Evolutionary conservation across 1,140 invertebrate species (phyloP), one percentile per base, ranked within the genome.

Genomic region (Neodiprion virginianus): DNA sequence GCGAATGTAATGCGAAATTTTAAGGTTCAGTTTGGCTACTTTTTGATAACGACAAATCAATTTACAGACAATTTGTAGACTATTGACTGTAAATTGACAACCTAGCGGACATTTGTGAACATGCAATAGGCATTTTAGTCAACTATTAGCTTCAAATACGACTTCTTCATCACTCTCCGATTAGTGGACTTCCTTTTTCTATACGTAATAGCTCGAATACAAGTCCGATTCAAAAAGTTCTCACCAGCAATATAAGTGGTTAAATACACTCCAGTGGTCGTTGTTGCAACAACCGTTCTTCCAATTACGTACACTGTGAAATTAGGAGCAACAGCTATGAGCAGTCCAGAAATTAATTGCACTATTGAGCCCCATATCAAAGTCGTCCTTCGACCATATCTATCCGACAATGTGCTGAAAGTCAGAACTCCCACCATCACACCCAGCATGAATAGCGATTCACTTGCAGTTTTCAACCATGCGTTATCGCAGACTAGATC

Each of bases 371-470:
- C 92, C 73, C 93, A 83, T 80, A 95, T 93, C 83, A 96, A 93
- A 78, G 93, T 93, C 71, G 91, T 90, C 85, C 92, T 93, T 17
- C 95, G 89, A 66, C 95, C 95, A 85, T 89, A 93, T 81, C 93
- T 95, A 84, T 97, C 96, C 1, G 95, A 94, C 70, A 96, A 85
- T 76, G 93, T 91, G 12, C 95, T 95, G 82, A 96, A 94, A 49
- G 94, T 86, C 50, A 96, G 91, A 68, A 94, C 95, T 21, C 95
- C 95, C 76, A 95, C 77, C 80, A 96, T 91, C 66, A 95, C 94
- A 73, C 96, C 96, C 75, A 94, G 85, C 94, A 97, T 96, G 84
- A 95, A 96, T 61, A 96, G 81, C 1, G 95, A 91, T 83, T 96
- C 94, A 9, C 93, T 92, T n/a, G 91, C 91, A 10, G 94, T 92